phyloP scores from a whole-genome alignment of 1,140 invertebrate genomes.

The Zeugodacus cucurbitae region DNA sequence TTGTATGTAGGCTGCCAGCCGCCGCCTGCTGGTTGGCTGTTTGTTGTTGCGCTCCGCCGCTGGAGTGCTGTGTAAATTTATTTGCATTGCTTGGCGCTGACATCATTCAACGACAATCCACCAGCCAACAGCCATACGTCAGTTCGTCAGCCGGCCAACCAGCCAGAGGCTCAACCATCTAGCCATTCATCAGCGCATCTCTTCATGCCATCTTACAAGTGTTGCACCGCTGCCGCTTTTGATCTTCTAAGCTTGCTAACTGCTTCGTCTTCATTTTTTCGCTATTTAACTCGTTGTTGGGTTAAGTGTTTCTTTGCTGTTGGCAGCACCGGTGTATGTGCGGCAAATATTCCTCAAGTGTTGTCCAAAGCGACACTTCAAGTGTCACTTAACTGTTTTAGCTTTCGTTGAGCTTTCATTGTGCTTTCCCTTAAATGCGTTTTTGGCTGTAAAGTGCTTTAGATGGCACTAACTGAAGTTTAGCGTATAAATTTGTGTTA shows the following conservation, averaged over 20 bases:
- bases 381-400: slow-evolving; percentile 8
- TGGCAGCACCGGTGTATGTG: background rate
- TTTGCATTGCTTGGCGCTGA: slow-evolving; percentile 29
- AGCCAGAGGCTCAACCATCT: slow-evolving; percentile 16
- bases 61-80: slow-evolving; percentile 37
- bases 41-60: background rate
- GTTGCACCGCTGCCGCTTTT: slow-evolving; percentile 25
- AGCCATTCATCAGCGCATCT: slow-evolving; percentile 16
- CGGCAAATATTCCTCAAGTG: background rate
- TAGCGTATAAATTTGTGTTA: background rate
- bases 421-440: background rate
- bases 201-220: background rate
- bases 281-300: background rate
- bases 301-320: slow-evolving; percentile 34
- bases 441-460: background rate
- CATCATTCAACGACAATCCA: slow-evolving; percentile 19
- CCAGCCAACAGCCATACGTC: background rate
- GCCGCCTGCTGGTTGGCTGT: background rate
- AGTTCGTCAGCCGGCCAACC: background rate
- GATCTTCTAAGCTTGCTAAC: background rate
- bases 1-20: too few relatives aligned
- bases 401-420: background rate
- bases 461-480: background rate
- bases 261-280: background rate
- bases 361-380: slow-evolving; percentile 30